A percentile compares a stretch with the other conserved stretches of the same genome.
phyloP scores from a whole-genome alignment of 2,797 vertebrate species.

The Sternotherus odoratus region DNA sequence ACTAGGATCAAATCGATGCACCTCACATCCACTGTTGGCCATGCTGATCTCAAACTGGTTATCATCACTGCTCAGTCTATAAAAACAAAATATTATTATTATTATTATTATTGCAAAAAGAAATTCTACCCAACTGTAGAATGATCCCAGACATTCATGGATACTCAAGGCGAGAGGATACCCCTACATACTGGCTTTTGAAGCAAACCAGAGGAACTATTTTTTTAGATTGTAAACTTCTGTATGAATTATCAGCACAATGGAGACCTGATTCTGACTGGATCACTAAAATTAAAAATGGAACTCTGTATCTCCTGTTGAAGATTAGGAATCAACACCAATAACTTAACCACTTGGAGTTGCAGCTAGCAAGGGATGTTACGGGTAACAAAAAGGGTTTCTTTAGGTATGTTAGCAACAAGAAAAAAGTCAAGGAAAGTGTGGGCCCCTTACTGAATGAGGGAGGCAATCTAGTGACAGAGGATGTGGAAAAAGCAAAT shows the following conservation, averaged over 20 bases:
- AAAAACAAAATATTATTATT: not conserved
- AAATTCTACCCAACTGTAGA: not conserved
- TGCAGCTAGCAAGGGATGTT: too few species aligned
- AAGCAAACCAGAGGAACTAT: not conserved
- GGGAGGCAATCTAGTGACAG: too few species aligned
- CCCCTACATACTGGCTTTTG: not conserved
- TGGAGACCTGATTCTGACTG: not conserved
- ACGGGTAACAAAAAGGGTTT: too few species aligned
- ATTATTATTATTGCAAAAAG: not conserved
- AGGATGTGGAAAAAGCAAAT: too few species aligned
- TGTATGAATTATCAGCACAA: not conserved
- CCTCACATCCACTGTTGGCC: conserved; percentile 88
- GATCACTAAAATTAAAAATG: not conserved
- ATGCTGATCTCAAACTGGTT: conserved; percentile 87
- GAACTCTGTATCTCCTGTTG: not conserved
- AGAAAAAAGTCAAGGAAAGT: too few species aligned
- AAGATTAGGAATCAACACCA: not conserved
- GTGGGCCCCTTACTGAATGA: too few species aligned
- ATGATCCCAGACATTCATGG: not conserved
- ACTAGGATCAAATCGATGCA: conserved; percentile 94
- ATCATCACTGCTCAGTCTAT: conserved; percentile 83
- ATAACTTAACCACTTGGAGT: too few species aligned
- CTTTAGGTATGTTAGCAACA: too few species aligned
- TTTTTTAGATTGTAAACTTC: not conserved
- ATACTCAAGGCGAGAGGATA: not conserved